phyloP scores from a whole-genome alignment of 2,113 vertebrate species.

The Zeus faber region DNA sequence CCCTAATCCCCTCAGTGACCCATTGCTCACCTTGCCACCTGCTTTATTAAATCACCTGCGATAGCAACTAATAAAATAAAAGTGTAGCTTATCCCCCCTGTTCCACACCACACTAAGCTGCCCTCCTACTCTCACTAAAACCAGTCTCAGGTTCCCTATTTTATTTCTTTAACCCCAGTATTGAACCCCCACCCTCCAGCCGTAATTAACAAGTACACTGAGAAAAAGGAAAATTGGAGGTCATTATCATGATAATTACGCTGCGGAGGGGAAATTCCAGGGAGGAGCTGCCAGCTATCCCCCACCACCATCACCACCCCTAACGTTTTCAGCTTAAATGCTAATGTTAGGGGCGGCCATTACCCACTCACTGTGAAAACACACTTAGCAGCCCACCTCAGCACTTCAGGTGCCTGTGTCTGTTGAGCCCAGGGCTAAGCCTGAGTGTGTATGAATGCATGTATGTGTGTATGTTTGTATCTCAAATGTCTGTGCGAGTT shows the following conservation, averaged over 20 bases:
- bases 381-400: slow-evolving; percentile 50
- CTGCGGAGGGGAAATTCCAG: slow-evolving; percentile 51
- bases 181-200: slow-evolving; percentile 44
- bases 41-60: slow-evolving; percentile 56
- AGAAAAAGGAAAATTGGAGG: slow-evolving; percentile 70
- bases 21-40: slow-evolving; percentile 46
- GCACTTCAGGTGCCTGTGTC: slow-evolving; percentile 33
- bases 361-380: slow-evolving; percentile 61
- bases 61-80: slow-evolving; percentile 56
- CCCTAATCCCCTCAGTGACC: slow-evolving; percentile 55
- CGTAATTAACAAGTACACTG: slow-evolving; percentile 71
- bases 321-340: slow-evolving; percentile 28
- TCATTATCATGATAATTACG: slow-evolving; percentile 75
- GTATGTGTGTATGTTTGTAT: slow-evolving; percentile 21
- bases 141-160: slow-evolving; percentile 50
- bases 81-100: no score
- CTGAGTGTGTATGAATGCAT: slow-evolving; percentile 3
- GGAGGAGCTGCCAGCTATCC: slow-evolving; percentile 16
- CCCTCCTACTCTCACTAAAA: slow-evolving; percentile 22
- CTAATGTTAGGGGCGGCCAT: slow-evolving; percentile 51
- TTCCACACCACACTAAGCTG: background rate
- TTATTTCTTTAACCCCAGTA: slow-evolving; percentile 70
- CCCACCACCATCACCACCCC: slow-evolving; percentile 29
- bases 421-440: background rate
- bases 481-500: slow-evolving; percentile 10